Evolutionary conservation across 1,140 invertebrate genomes (phyloP).

Genomic region (Hormaphis cornu): DNA sequence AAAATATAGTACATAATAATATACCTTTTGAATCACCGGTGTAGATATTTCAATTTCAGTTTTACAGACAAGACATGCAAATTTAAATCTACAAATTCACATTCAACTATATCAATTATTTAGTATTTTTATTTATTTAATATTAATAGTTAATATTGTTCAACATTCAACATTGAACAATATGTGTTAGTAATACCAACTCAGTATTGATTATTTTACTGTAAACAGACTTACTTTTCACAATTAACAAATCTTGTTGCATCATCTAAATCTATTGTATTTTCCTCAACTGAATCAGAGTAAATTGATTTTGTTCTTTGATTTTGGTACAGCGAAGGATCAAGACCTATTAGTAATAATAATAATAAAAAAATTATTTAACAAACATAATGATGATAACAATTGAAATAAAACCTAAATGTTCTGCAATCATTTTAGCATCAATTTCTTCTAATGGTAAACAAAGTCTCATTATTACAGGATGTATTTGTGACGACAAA

Average conservation of each 20-base stretch:
- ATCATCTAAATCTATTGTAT: slow-evolving; percentile 45
- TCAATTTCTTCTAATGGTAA: slow-evolving; percentile 93
- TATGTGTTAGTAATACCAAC: no score
- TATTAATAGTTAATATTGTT: not conserved
- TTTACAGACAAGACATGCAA: slow-evolving; percentile 44
- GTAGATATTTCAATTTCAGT: slow-evolving; percentile 43
- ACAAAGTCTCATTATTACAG: slow-evolving; percentile 85
- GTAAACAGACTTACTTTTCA: slow-evolving; percentile 42
- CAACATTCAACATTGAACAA: slow-evolving; percentile 9
- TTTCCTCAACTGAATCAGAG: slow-evolving; percentile 47
- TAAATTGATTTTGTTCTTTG: slow-evolving; percentile 40
- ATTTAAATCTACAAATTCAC: slow-evolving; percentile 39
- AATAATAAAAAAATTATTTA: not conserved
- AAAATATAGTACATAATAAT: not conserved
- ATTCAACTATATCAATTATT: slow-evolving; percentile 22
- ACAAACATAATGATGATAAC: not conserved
- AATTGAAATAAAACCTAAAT: slow-evolving; percentile 54
- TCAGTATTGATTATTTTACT: not conserved
- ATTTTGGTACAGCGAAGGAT: slow-evolving; percentile 45
- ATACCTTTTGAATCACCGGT: slow-evolving; percentile 40
- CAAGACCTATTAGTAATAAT: slow-evolving; percentile 42
- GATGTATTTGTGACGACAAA: slow-evolving; percentile 79
- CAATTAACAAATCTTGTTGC: slow-evolving; percentile 69
- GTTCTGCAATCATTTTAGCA: slow-evolving; percentile 76
- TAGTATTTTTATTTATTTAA: no score